Base-by-base conservation (phyloP, 2,113 vertebrate species). In the Ctenomys sociabilis region DNA sequence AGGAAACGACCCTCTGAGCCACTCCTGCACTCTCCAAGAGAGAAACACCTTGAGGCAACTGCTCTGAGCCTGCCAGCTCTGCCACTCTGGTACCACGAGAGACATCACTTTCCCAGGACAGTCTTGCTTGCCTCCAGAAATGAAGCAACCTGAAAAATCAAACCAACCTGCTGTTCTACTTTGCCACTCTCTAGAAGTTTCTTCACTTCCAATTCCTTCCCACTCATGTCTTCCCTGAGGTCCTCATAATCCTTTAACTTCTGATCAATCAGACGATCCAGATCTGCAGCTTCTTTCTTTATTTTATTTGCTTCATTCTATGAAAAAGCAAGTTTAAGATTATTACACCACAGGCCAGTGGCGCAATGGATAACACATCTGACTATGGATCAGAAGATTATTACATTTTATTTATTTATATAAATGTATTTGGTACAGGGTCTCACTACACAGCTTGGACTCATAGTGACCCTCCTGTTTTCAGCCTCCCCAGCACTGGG, bases 151-250 rank as follows among this genome's bases (percentile, higher is more conserved):
- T 7, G 57, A 45, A 80, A 80, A 86, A 61, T 19, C 14, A 30
- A 96, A 98, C 98, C n/a, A 49, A 99, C 99, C 99, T 99, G 99
- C 96, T 99, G 99, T 93, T 99, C 99, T 0, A 98, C 99, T 95
- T 99, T 99, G 14, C 99, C 99, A 90, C 99, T 99, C 83, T 99
- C 99, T 97, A 99, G 98, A 80, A 99, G 99, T 22, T 99, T 99
- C 96, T 99, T 99, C 9, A 99, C 99, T 97, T 99, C 99, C 16
- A 97, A 97, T 66, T 99, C 99, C 96, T 99, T 99, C 85, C 98
- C 98, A 95, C 98, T 98, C 98, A 99, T 99, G 97, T 99, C 99
- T 37, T 99, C 99, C 93, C 99, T 97, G 85, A 99, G 98, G 78
- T 99, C 99, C 5, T 99, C 99, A 30, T 99, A 99, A 93, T 99